These are phyloP conservation scores for Stictocephala bisonia DNA, from an alignment of 2,888 invertebrate genomes.

Conservation along the genomic window DNA sequence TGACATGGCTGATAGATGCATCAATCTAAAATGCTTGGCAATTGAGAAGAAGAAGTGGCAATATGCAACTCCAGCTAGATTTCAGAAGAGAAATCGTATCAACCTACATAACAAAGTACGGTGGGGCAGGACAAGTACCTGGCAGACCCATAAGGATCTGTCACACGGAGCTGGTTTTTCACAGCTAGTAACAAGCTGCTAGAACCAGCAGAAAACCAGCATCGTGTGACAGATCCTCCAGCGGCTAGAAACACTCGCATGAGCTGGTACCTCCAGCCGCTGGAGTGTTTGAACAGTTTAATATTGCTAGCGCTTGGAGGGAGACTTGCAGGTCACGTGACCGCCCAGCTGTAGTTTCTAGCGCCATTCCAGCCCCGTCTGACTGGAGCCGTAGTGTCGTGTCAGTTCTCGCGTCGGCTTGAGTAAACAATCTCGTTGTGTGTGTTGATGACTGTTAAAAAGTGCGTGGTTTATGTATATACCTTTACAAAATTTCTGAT, in stretches of 20 bases:
- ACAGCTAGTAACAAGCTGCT: background rate
- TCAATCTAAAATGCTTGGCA: constrained; percentile 30
- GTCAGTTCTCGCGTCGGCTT: too few relatives aligned
- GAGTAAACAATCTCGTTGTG: too few relatives aligned
- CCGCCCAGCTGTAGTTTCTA: background rate
- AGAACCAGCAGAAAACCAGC: background rate
- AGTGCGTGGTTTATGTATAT: too few relatives aligned
- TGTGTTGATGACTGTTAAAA: too few relatives aligned
- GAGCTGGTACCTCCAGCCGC: background rate
- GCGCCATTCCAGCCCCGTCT: background rate
- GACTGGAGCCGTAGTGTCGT: too few relatives aligned
- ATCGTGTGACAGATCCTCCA: background rate
- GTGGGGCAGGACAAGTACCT: background rate
- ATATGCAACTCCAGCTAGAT: background rate
- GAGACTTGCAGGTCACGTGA: background rate
- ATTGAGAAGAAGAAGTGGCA: background rate
- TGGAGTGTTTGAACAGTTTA: background rate
- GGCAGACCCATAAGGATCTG: background rate
- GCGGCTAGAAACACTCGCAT: background rate
- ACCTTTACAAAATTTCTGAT: constrained; percentile 15
- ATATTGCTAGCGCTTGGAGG: constrained; percentile 10
- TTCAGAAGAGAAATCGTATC: constrained; percentile 11
- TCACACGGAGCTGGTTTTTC: background rate
- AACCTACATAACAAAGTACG: constrained; percentile 2
- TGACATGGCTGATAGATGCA: constrained; percentile 43